These are phyloP conservation scores for Mythimna lalbum DNA, from an alignment of 2,888 invertebrate species.

Conservation along the genomic window DNA sequence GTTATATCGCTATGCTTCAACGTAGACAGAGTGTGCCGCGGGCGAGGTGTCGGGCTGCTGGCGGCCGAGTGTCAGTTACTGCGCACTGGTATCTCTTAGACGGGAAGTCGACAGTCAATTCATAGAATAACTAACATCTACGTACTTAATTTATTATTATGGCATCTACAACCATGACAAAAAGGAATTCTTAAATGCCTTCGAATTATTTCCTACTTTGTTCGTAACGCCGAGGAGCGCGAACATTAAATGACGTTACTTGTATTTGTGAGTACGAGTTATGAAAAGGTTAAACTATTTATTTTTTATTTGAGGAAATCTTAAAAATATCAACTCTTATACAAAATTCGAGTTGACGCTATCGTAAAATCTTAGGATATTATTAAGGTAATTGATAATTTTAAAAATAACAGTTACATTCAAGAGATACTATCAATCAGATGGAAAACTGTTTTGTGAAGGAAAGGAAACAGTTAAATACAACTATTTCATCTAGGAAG, in stretches of 20 bases:
- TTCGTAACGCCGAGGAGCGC: constrained; percentile 60
- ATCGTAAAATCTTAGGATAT: constrained; percentile 56
- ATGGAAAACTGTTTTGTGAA: constrained; percentile 21
- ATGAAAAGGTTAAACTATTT: constrained; percentile 61
- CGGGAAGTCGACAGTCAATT: constrained; percentile 68
- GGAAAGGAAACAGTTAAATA: constrained; percentile 41
- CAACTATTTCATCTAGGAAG: constrained; percentile 52
- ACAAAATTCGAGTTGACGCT: constrained; percentile 62
- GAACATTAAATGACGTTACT: constrained; percentile 58
- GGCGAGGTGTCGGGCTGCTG: constrained; percentile 32
- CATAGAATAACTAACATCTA: constrained; percentile 69
- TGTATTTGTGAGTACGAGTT: constrained; percentile 63
- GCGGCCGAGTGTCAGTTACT: constrained; percentile 44
- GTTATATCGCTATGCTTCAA: constrained; percentile 57
- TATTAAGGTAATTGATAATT: constrained; percentile 55
- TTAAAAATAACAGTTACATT: constrained; percentile 47
- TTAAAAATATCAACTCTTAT: constrained; percentile 61
- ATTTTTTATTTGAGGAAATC: constrained; percentile 61
- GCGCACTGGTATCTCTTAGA: constrained; percentile 63
- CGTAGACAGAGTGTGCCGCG: constrained; percentile 37
- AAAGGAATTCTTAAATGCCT: constrained; percentile 63
- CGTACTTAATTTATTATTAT: constrained; percentile 70
- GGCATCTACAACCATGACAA: constrained; percentile 70
- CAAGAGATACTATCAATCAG: constrained; percentile 31
- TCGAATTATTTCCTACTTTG: constrained; percentile 59